Base-by-base conservation (phyloP, 1,140 invertebrate genomes). In the Spodoptera litura region DNA sequence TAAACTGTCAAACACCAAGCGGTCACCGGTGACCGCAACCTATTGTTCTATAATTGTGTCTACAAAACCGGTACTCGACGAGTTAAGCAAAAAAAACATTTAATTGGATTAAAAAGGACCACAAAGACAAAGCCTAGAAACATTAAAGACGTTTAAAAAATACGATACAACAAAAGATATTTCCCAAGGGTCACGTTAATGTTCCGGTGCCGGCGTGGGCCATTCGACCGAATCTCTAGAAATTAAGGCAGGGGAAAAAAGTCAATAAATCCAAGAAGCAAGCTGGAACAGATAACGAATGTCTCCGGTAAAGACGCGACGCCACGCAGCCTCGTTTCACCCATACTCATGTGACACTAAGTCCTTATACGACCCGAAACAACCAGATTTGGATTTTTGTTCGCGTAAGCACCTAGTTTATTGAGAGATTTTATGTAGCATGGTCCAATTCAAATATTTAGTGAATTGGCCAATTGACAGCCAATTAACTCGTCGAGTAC, bases 141-240 rank as follows among this genome's bases (percentile, higher is more conserved):
- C 64, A 64, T 88, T 87, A 90, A 87, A 85, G 88, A 88, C 87
- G 87, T 91, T 90, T 74, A 89, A 87, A 87, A 91, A 90, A 87
- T 89, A 89, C 86, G 89, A 89, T 88, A 89, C 89, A 90, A 88
- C 83, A 87, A 88, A 87, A 82, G 88, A 89, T 92, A 93, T 93
- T 93, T 93, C 91, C 92, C 92, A 75, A 55, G 88, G 87, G 91
- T 80, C 79, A 85, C 91, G 87, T 93, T 91, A 93, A 91, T 91
- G 90, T 92, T 88, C 89, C 92, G 88, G 87, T 92, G 87, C 86
- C 85, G 79, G 88, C 87, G 85, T 88, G 83, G 87, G 89, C 90
- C 90, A 90, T 92, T 93, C 86, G 89, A 92, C 90, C 90, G 91
- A 90, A 92, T 93, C 90, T 91, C 90, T 89, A 85, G 90, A 89